Evolutionary conservation across 2,888 invertebrate species (phyloP), one percentile per base, ranked within the genome.

Genomic region (Drosophila mayaguana): DNA sequence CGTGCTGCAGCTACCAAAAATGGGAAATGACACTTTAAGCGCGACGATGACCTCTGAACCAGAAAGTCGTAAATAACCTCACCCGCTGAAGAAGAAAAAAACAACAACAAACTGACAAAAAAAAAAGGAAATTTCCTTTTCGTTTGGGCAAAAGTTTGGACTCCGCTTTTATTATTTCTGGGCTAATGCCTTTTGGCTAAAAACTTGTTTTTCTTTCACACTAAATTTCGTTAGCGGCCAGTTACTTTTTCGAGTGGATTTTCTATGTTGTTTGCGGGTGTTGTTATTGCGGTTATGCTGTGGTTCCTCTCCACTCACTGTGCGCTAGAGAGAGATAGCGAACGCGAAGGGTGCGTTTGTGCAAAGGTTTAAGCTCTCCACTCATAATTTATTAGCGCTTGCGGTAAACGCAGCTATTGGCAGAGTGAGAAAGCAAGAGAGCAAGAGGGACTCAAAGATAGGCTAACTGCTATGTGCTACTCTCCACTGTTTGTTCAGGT

Each of bases 1-100:
- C n/a, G 34, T 18, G 54, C 22, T 40, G 54, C 22, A 40, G 45
- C 34, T 63, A 69, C 57, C 69, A 61, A 64, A 76, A 88, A 89
- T 89, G 89, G 83, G 81, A 87, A 88, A 89, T 89, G 86, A 88
- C 88, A 88, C 81, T 89, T 87, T 87, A 87, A 89, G 88, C 86
- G 88, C 90, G 86, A 80, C 78, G 88, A 68, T 90, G 90, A 90
- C 88, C 90, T 89, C 83, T 88, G 90, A 91, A 91, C 90, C 90
- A 90, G 90, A 91, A 92, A 91, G 89, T 91, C 92, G 90, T 91
- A 91, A 91, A 91, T 91, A 92, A 91, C 81, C 34, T 32, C 45
- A 8, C 48, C 28, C 48, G 28, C 59, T 8, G 9, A 34, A 57
- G 28, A 28, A 28, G 3, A 57, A 57, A 25, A 14, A 32, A 43